Conservation (phyloP, 2,888 invertebrate species). For the Cheilosia urbana region DNA sequence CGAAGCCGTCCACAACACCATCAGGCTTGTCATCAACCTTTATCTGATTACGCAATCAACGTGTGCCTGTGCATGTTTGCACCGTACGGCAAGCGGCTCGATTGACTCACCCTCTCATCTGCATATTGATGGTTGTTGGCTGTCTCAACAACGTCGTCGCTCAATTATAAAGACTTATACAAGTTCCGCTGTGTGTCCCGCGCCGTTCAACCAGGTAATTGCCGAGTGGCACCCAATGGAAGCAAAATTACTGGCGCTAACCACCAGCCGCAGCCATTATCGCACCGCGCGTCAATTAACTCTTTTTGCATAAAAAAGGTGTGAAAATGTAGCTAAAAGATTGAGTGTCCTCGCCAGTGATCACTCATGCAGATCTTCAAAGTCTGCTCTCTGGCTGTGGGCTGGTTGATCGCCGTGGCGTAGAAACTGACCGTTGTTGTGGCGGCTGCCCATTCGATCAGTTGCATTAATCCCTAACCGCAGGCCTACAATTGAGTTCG, state of each 20-base stretch:
- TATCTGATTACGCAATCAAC: conserved; percentile 69
- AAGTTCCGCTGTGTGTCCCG: conserved; percentile 44
- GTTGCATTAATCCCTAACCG: conserved; percentile 31
- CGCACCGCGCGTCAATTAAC: conserved; percentile 61
- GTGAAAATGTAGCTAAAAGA: conserved; percentile 68
- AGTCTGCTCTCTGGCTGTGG: not conserved
- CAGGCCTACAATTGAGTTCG: conserved; percentile 45
- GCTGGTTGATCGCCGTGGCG: conserved; percentile 11
- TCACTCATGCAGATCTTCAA: conserved; percentile 62
- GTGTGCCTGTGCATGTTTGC: conserved; percentile 43
- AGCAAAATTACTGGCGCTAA: conserved; percentile 67
- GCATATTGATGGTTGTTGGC: conserved; percentile 73
- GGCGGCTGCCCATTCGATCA: conserved; percentile 6
- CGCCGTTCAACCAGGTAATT: conserved; percentile 34
- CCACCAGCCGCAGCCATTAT: conserved; percentile 60
- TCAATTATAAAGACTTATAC: conserved; percentile 49
- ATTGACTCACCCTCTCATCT: conserved; percentile 73
- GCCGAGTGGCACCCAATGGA: conserved; percentile 48
- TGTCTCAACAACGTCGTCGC: conserved; percentile 62
- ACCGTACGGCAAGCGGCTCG: conserved; percentile 28
- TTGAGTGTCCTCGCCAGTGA: conserved; percentile 64
- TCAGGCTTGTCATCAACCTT: conserved; percentile 65
- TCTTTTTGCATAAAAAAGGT: conserved; percentile 61
- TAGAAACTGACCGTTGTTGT: conserved; percentile 6
- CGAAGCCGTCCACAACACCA: conserved; percentile 34